Base-by-base conservation (phyloP, 2,888 invertebrate species). In the Corythucha ciliata region DNA sequence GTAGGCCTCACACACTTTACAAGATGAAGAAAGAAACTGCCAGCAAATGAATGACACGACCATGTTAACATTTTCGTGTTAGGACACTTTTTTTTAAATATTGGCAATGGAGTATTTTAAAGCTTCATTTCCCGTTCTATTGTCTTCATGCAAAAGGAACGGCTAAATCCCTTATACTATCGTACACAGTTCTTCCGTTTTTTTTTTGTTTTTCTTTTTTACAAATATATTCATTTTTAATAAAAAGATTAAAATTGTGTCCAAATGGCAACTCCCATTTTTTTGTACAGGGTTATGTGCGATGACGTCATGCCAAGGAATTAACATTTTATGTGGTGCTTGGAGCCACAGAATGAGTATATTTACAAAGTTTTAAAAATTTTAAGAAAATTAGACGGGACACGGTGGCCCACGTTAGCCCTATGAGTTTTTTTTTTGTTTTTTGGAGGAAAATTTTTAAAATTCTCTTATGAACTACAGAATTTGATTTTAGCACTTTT, bases 101-200 rank as follows among this genome's bases (percentile, higher is more conserved):
- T 44, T 55, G 47, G 55, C 52, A 55, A 55, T 49, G 41, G 49
- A 49, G 36, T 55, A 33, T 48, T 55, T 53, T 56, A 56, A 56
- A 56, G 56, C 56, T 56, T 56, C 32, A 41, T 54, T 53, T 52
- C 52, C 40, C 12, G 32, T 44, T 54, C 56, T 56, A 56, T 56
- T 56, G 56, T 56, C 56, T 54, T 45, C 48, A 52, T 54, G 52
- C 54, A 56, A 49, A n/a, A 56, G 56, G 56, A 53, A 56, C 56
- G 48, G 44, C 56, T 55, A 55, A 41, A 55, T 52, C 55, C 52
- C 55, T 55, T 55, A 55, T 48, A 55, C 52, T 37, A 52, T 52
- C 52, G 44, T 52, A 36, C 55, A 55, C 55, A 55, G 55, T 55
- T 55, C 55, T 55, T 49, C 40, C n/a, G 21, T 41, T 41, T 41